These are phyloP conservation scores for Aethina tumida DNA, from an alignment of 1,140 invertebrate species.

Conservation along the genomic window DNA sequence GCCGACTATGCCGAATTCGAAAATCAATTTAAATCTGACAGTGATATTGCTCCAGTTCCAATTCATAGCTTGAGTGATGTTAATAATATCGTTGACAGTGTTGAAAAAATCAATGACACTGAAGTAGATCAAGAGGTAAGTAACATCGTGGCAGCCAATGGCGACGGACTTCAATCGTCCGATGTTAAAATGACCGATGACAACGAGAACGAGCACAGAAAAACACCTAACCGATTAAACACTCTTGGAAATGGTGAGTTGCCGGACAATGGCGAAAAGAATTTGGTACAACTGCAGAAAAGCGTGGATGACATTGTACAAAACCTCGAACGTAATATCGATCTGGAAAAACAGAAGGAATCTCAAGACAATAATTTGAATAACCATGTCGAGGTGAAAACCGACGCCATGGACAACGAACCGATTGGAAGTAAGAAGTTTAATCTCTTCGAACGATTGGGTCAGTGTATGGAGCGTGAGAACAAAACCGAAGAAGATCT, in stretches of 20 bases:
- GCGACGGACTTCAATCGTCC: conserved; percentile 13
- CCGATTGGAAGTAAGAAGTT: conserved; percentile 28
- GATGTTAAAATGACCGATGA: conserved; percentile 19
- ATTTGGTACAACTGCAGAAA: conserved; percentile 43
- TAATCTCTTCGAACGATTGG: conserved; percentile 35
- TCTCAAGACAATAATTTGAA: conserved; percentile 20
- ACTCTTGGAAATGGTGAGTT: conserved; percentile 30
- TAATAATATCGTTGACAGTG: conserved; percentile 23
- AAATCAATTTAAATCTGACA: conserved; percentile 33
- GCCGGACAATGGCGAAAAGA: conserved; percentile 28
- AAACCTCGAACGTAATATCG: conserved; percentile 26
- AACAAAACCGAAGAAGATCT: conserved; percentile 40
- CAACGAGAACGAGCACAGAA: conserved; percentile 31
- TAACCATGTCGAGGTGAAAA: conserved; percentile 18
- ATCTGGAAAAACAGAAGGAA: conserved; percentile 23
- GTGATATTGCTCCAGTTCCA: conserved; percentile 16
- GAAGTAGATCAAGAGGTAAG: conserved; percentile 30
- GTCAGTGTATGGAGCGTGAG: conserved; percentile 36
- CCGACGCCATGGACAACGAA: conserved; percentile 19
- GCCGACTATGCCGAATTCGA: conserved; percentile 63
- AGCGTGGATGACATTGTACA: conserved; percentile 46
- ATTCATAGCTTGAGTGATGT: conserved; percentile 28
- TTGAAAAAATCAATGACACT: conserved; percentile 24
- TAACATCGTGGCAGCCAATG: conserved; percentile 25
- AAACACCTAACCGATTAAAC: conserved; percentile 29